phyloP scores from a whole-genome alignment of 2,888 invertebrate genomes.

The Dynastes maya region DNA sequence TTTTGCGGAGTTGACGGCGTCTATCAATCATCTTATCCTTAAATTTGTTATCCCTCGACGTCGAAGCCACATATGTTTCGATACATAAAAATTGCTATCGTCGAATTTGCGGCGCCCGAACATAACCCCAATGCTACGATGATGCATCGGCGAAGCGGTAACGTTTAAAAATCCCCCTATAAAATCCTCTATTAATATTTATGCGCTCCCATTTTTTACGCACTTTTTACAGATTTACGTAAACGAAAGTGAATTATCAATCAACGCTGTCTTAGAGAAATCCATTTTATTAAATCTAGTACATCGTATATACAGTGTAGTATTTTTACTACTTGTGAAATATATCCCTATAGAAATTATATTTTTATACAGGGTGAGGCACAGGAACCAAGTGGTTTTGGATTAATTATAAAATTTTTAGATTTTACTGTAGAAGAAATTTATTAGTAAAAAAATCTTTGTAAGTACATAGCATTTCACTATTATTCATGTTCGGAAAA shows the following conservation, averaged over 20 bases:
- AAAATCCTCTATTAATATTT: slow-evolving; percentile 35
- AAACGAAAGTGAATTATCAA: background rate
- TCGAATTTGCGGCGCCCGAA: slow-evolving; percentile 24
- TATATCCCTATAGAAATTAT: no score
- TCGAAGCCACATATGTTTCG: slow-evolving; percentile 26
- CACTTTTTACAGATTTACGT: background rate
- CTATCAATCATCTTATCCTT: slow-evolving; percentile 36
- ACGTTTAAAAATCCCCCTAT: slow-evolving; percentile 26
- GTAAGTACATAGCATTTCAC: no score
- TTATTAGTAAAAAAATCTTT: no score
- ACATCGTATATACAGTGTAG: no score
- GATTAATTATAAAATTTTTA: no score
- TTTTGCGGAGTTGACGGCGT: background rate
- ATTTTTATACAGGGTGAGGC: no score
- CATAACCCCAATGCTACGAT: slow-evolving; percentile 8
- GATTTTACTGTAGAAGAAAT: no score
- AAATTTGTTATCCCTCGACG: slow-evolving; percentile 13
- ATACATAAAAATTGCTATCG: slow-evolving; percentile 35
- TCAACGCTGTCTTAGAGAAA: slow-evolving; percentile 1
- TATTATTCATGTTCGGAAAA: no score
- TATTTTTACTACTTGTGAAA: no score
- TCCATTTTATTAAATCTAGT: no score
- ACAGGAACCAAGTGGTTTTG: no score
- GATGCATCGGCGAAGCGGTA: slow-evolving; percentile 21
- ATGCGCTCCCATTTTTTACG: background rate